Base-by-base conservation (phyloP, 1,140 invertebrate species). In the Aphaenogaster floridana region DNA sequence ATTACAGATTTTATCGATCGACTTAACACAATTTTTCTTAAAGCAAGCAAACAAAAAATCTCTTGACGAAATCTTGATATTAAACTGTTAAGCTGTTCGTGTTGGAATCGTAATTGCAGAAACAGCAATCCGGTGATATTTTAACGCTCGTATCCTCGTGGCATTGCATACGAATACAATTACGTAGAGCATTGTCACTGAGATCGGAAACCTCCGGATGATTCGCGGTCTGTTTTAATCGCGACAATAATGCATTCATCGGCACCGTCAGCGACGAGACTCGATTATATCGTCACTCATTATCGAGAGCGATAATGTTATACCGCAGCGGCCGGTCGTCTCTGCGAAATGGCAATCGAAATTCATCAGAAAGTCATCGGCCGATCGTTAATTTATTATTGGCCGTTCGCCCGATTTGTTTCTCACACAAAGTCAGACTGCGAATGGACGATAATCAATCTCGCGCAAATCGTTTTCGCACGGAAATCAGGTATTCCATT, bases 201-300 rank as follows among this genome's bases (percentile, higher is more conserved):
- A 48, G 57, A 84, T 74, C 54, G 34, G 54, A 61, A 61, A 63
- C 34, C 39, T 83, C 39, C 34, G 36, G 59, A 61, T 63, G 80
- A 84, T 84, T 74, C 80, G 54, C 42, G 69, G 69, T 76, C 69
- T 63, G 69, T 74, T 84, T 84, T 84, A 84, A 84, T 84, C 69
- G 69, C 28, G 54, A 76, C 69, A 76, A 76, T 84, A 84, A 84
- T 84, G 42, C 71, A 28, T 72, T 79, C 34, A 66, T 11, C 45
- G 34, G 42, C 54, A 64, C 42, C 52, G 28, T 76, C 64, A 81
- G n/a, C 77, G n/a, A 84, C 48, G 68, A 84, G 80, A 87, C 68
- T 84, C 54, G 86, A 87, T 87, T 87, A 84, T 74, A 84, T 74
- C 86, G 54, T 61, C 79, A 15, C 66, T 84, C 69, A 79, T 86